Base-by-base conservation (phyloP, 2,113 vertebrate genomes). In the Haemorhous mexicanus region DNA sequence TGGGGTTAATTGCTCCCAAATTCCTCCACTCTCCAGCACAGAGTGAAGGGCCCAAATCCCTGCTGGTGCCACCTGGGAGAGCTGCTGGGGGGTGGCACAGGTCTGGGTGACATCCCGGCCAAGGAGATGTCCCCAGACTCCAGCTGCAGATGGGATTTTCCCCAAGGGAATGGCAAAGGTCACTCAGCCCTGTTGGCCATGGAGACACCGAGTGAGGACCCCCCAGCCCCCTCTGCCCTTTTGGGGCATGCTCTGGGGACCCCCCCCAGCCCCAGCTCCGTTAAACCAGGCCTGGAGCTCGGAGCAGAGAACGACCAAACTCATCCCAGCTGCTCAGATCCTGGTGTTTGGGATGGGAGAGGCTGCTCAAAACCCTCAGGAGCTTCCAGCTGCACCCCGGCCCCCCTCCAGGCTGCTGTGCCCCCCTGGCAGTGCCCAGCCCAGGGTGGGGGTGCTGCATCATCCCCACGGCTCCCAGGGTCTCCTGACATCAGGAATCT, bases 171-270 rank as follows among this genome's bases (percentile, higher is more conserved):
- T 1, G 6, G 21, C 24, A 23, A 24, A 28, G 20, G 12, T 10
- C 2, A 0, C 67, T 33, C 47, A 9, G 32, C 20, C 35, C 44
- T 20, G 11, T 3, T 1, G 5, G 18, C 32, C n/a, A 0, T 1
- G 1, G 32, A 12, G 21, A 61, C 23, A 11, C 55, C 3, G 1
- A 3, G 14, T 1, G 19, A 27, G 55, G 59, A 11, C 9, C 67
- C 55, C 13, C 20, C 14, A 53, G 32, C 7, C 22, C 44, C 11
- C 41, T 7, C 41, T 69, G 55, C 50, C 39, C 58, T 76, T 5
- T 1, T 41, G 4, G 69, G 52, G 53, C 16, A 33, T 78, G 43
- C 74, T 63, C 74, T 30, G 43, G 21, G 44, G 22, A 27, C 1
- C 4, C 13, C 30, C 50, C 23, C 35, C 68, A 46, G 58, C 17